A percentile compares a stretch with the other conserved stretches of the same genome.
Evolutionary conservation across 2,888 invertebrate species (phyloP).

Genomic region (Cryptocheilus praepositus): DNA sequence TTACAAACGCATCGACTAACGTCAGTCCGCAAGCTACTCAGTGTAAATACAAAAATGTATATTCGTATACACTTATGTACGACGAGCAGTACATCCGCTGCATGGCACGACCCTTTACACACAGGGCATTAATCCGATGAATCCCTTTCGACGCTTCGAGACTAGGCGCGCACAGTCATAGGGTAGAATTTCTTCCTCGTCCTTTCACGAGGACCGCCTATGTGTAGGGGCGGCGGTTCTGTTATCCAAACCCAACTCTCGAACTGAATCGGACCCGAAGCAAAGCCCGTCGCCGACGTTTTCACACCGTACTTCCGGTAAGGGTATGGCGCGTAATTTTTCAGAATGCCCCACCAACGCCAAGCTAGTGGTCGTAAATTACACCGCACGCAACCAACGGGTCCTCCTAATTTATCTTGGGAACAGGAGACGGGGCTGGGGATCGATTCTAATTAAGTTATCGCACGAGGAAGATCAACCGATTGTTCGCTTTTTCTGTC

Average conservation of each 20-base stretch:
- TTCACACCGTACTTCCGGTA: conserved; percentile 64
- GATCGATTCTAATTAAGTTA: conserved; percentile 34
- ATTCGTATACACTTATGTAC: too few relatives aligned
- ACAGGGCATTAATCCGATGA: too few relatives aligned
- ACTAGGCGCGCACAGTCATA: too few relatives aligned
- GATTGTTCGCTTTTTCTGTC: not conserved
- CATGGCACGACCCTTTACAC: too few relatives aligned
- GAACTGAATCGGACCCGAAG: conserved; percentile 26
- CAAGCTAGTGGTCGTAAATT: conserved; percentile 51
- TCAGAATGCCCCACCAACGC: conserved; percentile 45
- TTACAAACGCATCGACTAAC: too few relatives aligned
- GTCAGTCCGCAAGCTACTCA: too few relatives aligned
- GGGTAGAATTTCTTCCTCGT: not conserved
- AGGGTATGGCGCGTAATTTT: conserved; percentile 43
- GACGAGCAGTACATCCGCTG: too few relatives aligned
- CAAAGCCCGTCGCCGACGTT: conserved; percentile 40
- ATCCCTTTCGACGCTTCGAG: too few relatives aligned
- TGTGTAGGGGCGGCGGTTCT: not conserved
- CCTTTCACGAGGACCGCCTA: not conserved
- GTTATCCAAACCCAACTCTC: conserved; percentile 1
- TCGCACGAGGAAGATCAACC: not conserved
- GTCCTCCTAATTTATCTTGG: conserved; percentile 43
- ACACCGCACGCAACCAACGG: conserved; percentile 26
- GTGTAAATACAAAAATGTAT: too few relatives aligned
- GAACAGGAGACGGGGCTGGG: conserved; percentile 12